Base-by-base conservation (phyloP, 2,113 vertebrate species). In the Oncorhynchus nerka region DNA sequence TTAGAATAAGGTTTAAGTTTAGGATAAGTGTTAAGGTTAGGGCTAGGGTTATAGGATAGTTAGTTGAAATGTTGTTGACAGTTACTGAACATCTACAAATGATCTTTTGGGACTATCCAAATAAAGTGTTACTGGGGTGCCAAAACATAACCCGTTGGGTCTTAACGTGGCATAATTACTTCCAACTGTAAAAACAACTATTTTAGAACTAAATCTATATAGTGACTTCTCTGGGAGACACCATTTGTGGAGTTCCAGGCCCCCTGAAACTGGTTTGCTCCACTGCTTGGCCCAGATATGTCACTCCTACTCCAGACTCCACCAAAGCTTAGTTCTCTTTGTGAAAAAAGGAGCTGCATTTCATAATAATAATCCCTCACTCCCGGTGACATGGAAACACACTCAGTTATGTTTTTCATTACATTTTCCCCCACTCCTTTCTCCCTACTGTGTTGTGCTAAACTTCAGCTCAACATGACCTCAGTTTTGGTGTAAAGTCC, bases 211-310 rank as follows among this genome's bases (percentile, higher is more conserved):
- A 74, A 57, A 20, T 19, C 16, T 19, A 57, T 20, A 57, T 4
- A 57, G 55, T 4, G 55, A 11, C 39, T 12, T 45, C 13, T 6
- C 20, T 71, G 75, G 64, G 79, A 79, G 80, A 78, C 74, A 66
- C 78, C 34, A 71, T 83, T 82, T 11, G 78, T 77, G 76, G 73
- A 78, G 20, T 57, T 62, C 74, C 74, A 32, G 55, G 20, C 26
- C 4, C 61, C 24, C 15, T 15, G 15, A 24, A 79, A 70, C 81
- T 84, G 75, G 84, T 86, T 90, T 79, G 76, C 75, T 79, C 76
- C 83, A 79, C 81, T 68, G 69, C 67, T 80, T 86, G 91, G 79
- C 90, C 88, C 82, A 83, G 84, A 87, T 90, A 84, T 85, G 82
- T 90, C 84, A 79, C 76, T 86, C 83, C 77, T 74, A 78, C 84